Conservation (phyloP, 2,113 vertebrate genomes). For the Corynorhinus townsendii region DNA sequence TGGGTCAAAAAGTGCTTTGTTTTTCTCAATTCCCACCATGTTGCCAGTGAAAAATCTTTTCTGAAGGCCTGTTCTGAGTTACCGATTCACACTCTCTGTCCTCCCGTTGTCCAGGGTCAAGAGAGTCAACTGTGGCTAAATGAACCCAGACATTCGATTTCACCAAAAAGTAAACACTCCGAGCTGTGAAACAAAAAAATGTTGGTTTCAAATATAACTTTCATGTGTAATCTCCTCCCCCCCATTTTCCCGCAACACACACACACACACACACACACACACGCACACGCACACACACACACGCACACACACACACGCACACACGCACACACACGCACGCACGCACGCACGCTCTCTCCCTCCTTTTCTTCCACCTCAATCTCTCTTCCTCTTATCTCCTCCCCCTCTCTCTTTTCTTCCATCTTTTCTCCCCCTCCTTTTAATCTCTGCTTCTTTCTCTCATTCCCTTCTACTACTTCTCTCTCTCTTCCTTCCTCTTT, state of each 20-base stretch:
- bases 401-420: neutral
- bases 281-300: neutral
- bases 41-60: neutral
- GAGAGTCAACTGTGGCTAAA: neutral
- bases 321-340: too few relatives aligned
- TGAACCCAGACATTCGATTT: neutral
- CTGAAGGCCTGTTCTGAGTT: neutral
- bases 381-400: neutral
- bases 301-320: too few relatives aligned
- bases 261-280: too few relatives aligned
- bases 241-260: neutral
- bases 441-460: neutral
- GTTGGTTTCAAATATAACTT: neutral
- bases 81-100: neutral
- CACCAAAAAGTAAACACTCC: neutral
- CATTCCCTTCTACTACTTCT: neutral
- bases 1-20: neutral
- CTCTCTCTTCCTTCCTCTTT: neutral
- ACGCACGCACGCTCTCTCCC: neutral
- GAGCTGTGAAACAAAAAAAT: neutral
- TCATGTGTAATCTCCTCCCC: neutral
- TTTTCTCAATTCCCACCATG: neutral
- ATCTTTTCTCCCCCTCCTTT: neutral
- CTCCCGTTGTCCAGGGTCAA: neutral
- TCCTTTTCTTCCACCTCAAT: neutral